Conservation (phyloP, 2,113 vertebrate genomes). For the Aspiorhynchus laticeps region DNA sequence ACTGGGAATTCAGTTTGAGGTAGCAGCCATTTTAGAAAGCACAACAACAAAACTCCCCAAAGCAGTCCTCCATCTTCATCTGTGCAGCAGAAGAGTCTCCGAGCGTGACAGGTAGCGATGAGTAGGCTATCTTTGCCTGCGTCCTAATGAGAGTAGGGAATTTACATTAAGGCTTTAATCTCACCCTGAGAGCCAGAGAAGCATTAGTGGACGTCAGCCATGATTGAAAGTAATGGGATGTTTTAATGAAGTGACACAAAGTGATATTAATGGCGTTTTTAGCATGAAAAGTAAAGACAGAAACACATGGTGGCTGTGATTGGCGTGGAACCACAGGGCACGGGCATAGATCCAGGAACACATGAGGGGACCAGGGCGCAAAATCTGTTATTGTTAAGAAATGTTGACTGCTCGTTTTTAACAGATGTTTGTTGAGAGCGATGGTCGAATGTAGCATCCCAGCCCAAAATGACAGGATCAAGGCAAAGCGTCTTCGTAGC, state of each 20-base stretch:
- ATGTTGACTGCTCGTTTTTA: not conserved
- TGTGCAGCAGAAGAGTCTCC: conserved; percentile 65
- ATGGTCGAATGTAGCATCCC: not conserved
- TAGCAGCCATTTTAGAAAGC: conserved; percentile 38
- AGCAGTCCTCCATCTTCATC: conserved; percentile 68
- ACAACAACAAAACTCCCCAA: conserved; percentile 47
- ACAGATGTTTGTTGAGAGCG: conserved; percentile 10
- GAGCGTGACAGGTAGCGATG: conserved; percentile 68
- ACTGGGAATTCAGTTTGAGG: conserved; percentile 31
- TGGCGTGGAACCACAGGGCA: conserved; percentile 4
- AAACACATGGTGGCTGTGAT: conserved; percentile 11
- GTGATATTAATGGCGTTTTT: conserved; percentile 70
- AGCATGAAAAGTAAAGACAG: conserved; percentile 54
- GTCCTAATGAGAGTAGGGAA: conserved; percentile 72
- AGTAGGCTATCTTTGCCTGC: conserved; percentile 67
- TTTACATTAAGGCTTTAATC: conserved; percentile 69
- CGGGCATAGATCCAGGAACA: not conserved
- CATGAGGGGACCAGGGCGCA: not conserved
- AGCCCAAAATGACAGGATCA: not conserved
- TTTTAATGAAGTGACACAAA: conserved; percentile 72
- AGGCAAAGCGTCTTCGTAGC: not conserved
- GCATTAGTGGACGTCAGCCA: conserved; percentile 59
- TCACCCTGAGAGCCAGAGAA: conserved; percentile 57
- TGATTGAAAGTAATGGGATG: conserved; percentile 69
- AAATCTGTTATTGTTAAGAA: conserved; percentile 30